Evolutionary conservation across 2,113 vertebrate species (phyloP), one percentile per base, ranked within the genome.

Genomic region (Actinemys pallida): DNA sequence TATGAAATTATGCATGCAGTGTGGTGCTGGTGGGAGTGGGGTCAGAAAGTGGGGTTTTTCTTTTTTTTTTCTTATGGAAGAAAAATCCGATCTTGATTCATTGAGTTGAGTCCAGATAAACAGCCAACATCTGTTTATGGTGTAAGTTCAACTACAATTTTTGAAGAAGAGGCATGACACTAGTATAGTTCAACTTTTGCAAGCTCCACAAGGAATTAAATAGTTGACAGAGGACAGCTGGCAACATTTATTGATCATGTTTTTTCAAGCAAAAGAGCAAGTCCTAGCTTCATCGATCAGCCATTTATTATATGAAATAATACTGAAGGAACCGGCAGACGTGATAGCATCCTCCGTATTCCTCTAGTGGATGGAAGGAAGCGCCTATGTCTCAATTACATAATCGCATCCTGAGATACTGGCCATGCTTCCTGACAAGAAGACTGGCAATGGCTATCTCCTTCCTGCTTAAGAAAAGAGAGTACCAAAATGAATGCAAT

Each of bases 151-250:
- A 8, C 45, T 47, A 47, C 45, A 47, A 47, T 47, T 47, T 47
- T 47, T 47, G 45, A 47, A 47, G 45, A 47, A 47, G 45, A 47
- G 45, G 45, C 45, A 8, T 47, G 8, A 47, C 45, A 8, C 45
- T 47, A 47, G 45, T 47, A 47, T 47, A 47, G 45, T 47, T 47
- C 45, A 47, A 47, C 45, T 47, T 47, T 47, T 47, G 45, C 45
- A 47, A 47, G 45, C 45, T 47, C 59, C 84, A 31, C 80, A 90
- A 65, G 82, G 91, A 94, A 97, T 96, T 29, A 72, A 88, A 65
- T 78, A 53, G 95, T 89, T 86, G 86, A 90, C 53, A 96, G 53
- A 88, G 82, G 89, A 86, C 13, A 94, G 65, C 13, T 86, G 88
- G 84, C 84, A 87, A 88, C 29, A 81, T 45, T 42, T 92, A 88